Conservation (phyloP, 1,140 invertebrate species). For the Onthophagus taurus region DNA sequence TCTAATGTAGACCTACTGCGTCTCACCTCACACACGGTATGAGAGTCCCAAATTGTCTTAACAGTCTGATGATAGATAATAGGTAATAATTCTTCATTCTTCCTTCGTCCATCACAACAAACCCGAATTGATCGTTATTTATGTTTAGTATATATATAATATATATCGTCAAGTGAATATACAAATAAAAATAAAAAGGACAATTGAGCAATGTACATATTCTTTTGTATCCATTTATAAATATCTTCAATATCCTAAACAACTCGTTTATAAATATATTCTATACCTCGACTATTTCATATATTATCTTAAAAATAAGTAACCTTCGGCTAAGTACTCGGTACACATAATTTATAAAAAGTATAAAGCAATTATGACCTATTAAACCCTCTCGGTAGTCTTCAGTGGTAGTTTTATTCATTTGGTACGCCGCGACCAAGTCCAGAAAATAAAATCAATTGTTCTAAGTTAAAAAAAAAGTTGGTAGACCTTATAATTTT, state of each 20-base stretch:
- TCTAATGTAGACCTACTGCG: slow-evolving; percentile 43
- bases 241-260: slow-evolving; percentile 32
- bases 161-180: slow-evolving; percentile 1
- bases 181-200: slow-evolving; percentile 22
- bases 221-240: slow-evolving; percentile 23
- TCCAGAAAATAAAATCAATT: too few relatives aligned
- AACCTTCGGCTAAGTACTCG: slow-evolving; percentile 31
- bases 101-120: slow-evolving; percentile 22
- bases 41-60: too few relatives aligned
- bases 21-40: too few relatives aligned
- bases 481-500: too few relatives aligned
- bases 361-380: slow-evolving; percentile 35
- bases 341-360: slow-evolving; percentile 36
- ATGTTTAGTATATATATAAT: not conserved
- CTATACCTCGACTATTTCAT: slow-evolving; percentile 25
- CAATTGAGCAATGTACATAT: slow-evolving; percentile 34
- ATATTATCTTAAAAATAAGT: slow-evolving; percentile 31
- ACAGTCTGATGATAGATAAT: slow-evolving; percentile 38
- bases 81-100: slow-evolving; percentile 15
- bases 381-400: slow-evolving; percentile 12
- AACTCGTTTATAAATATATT: slow-evolving; percentile 29
- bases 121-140: slow-evolving; percentile 9
- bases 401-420: too few relatives aligned
- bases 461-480: too few relatives aligned
- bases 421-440: slow-evolving; percentile 13